phyloP scores from a whole-genome alignment of 2,113 vertebrate genomes.

The Odontophorus gujanensis region DNA sequence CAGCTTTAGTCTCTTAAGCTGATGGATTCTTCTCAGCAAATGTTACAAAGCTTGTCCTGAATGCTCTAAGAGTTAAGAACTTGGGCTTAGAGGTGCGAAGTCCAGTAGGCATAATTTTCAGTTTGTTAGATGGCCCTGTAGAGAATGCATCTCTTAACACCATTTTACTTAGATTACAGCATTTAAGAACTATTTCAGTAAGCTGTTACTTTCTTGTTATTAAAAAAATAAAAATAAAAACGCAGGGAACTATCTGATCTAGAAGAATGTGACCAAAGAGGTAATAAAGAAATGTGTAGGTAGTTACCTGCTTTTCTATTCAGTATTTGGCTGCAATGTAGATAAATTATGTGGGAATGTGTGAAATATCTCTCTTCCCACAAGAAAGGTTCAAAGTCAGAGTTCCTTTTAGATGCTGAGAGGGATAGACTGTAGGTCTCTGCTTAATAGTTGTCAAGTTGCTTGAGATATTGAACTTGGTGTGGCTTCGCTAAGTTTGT shows the following conservation, averaged over 20 bases:
- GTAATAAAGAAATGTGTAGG: not conserved
- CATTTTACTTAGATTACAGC: not conserved
- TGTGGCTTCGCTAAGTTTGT: not conserved
- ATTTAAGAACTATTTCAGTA: not conserved
- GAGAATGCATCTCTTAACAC: not conserved
- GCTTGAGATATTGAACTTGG: not conserved
- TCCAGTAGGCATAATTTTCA: not conserved
- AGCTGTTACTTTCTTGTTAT: not conserved
- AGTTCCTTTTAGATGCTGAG: slow-evolving; percentile 39
- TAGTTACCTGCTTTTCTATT: not conserved
- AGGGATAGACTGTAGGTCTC: not conserved
- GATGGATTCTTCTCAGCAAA: not conserved
- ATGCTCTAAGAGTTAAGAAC: not conserved
- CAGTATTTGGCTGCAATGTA: not conserved
- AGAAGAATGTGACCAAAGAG: not conserved
- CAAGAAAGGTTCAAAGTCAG: slow-evolving; percentile 10
- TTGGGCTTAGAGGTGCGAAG: not conserved
- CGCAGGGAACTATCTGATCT: not conserved
- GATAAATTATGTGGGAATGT: not conserved
- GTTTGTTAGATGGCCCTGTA: not conserved
- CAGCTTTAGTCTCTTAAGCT: not conserved
- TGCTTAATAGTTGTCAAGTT: not conserved
- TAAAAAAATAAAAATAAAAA: not conserved
- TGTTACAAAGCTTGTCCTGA: not conserved
- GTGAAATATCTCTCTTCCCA: not conserved